Conservation (phyloP, 2,888 invertebrate species). For the Camptogramma bilineatum region DNA sequence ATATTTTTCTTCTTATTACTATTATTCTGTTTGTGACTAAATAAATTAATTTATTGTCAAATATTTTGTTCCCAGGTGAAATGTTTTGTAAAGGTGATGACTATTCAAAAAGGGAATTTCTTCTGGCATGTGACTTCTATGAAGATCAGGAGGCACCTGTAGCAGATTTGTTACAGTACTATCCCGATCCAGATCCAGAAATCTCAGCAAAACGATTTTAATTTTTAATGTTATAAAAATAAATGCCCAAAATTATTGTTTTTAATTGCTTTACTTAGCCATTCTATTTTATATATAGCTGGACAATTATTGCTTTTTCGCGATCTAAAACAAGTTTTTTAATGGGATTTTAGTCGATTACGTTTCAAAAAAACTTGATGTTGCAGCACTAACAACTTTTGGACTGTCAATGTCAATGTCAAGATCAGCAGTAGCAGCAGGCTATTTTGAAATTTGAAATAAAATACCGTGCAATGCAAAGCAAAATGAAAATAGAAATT, state of each 20-base stretch:
- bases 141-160: slow-evolving; percentile 81
- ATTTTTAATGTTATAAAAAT: not conserved
- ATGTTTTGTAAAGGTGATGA: slow-evolving; percentile 81
- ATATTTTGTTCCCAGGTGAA: slow-evolving; percentile 62
- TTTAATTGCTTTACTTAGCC: too few relatives aligned
- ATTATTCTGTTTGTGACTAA: not conserved
- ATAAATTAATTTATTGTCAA: not conserved
- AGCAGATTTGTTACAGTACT: slow-evolving; percentile 77
- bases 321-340: too few relatives aligned
- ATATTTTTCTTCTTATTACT: too few relatives aligned
- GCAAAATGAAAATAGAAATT: not conserved
- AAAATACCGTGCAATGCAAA: not conserved
- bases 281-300: too few relatives aligned
- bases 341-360: too few relatives aligned
- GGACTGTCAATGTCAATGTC: too few relatives aligned
- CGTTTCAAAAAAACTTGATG: too few relatives aligned
- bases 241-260: not conserved
- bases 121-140: slow-evolving; percentile 79
- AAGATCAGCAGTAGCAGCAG: too few relatives aligned
- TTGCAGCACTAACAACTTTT: too few relatives aligned
- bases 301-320: too few relatives aligned
- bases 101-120: slow-evolving; percentile 78
- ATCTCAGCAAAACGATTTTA: slow-evolving; percentile 68
- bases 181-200: slow-evolving; percentile 79
- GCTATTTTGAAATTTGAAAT: too few relatives aligned